Evolutionary conservation across 2,888 invertebrate genomes (phyloP).

Genomic region (Sialis fuliginosa): DNA sequence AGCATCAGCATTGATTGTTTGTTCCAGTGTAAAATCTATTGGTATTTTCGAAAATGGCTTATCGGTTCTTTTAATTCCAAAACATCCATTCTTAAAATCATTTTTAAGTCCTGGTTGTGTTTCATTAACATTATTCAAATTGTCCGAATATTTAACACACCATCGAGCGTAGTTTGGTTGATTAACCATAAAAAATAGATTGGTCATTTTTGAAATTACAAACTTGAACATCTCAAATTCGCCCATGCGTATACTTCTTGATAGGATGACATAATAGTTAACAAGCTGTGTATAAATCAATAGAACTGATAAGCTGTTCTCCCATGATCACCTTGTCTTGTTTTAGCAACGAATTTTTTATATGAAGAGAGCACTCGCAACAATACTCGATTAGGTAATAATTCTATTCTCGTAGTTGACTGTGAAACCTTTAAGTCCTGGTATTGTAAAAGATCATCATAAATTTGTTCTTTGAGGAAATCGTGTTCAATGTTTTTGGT

Average conservation of each 20-base stretch:
- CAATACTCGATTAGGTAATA: slow-evolving; percentile 3
- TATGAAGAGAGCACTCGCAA: slow-evolving; percentile 5
- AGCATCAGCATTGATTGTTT: slow-evolving; percentile 16
- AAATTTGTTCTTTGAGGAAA: slow-evolving; percentile 9
- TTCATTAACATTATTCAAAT: slow-evolving; percentile 11
- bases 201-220: slow-evolving; percentile 14
- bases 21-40: slow-evolving; percentile 14
- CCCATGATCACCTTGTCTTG: too few relatives aligned
- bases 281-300: slow-evolving; percentile 10
- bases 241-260: slow-evolving; percentile 15
- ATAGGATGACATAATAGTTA: slow-evolving; percentile 14
- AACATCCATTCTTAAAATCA: slow-evolving; percentile 11
- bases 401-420: slow-evolving; percentile 3
- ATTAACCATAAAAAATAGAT: slow-evolving; percentile 16
- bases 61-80: slow-evolving; percentile 13
- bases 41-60: slow-evolving; percentile 14
- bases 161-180: slow-evolving; percentile 17
- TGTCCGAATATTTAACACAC: slow-evolving; percentile 12
- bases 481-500: slow-evolving; percentile 4
- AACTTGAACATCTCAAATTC: slow-evolving; percentile 15
- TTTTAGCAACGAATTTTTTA: slow-evolving; percentile 8
- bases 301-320: too few relatives aligned
- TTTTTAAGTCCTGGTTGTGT: slow-evolving; percentile 12
- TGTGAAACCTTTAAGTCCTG: slow-evolving; percentile 5
- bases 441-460: slow-evolving; percentile 7